Conservation (phyloP, 1,140 invertebrate species). For the Diachasmimorpha longicaudata region DNA sequence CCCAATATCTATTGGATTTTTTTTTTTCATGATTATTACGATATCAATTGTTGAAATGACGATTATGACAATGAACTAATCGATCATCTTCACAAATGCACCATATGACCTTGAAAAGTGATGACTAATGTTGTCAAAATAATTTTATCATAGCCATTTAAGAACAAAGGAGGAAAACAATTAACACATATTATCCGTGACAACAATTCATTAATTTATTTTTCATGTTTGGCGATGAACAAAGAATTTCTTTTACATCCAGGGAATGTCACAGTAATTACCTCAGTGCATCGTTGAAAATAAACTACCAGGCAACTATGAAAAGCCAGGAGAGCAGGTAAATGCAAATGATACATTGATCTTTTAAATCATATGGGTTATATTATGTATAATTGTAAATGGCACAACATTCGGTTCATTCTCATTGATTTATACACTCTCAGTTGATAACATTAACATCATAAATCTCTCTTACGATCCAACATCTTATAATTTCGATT, state of each 20-base stretch:
- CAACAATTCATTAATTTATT: conserved; percentile 14
- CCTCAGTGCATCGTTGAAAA: background rate
- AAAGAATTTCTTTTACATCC: background rate
- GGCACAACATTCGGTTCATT: conserved; percentile 15
- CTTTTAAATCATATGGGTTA: background rate
- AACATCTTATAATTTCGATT: background rate
- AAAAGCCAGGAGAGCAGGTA: background rate
- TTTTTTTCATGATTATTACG: no score
- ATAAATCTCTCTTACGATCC: background rate
- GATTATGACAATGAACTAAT: no score
- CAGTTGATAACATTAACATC: conserved; percentile 1
- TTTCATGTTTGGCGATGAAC: background rate
- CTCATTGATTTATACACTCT: background rate
- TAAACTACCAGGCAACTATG: background rate
- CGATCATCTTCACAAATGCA: no score
- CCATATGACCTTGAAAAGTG: no score
- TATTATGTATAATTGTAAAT: conserved; percentile 7
- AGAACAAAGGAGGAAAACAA: no score
- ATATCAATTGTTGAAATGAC: no score
- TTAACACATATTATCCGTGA: background rate
- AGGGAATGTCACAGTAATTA: background rate
- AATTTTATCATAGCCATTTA: no score
- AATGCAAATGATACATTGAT: background rate
- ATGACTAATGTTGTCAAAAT: no score
- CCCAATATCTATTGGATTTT: no score